Evolutionary conservation across 2,113 vertebrate genomes (phyloP).

Genomic region (Microcebus tavaratra): DNA sequence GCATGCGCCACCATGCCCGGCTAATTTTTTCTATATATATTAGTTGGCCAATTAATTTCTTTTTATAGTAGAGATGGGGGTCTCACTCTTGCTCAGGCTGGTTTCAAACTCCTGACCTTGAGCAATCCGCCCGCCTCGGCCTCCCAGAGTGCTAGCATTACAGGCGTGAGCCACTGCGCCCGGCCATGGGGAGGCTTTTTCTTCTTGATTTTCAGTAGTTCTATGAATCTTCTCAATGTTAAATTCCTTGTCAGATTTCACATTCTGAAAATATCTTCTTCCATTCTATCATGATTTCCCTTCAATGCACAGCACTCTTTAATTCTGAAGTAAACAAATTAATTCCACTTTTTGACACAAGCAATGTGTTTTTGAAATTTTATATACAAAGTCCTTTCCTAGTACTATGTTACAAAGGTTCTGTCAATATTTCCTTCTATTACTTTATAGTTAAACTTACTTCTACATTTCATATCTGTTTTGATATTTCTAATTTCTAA

Average conservation of each 20-base stretch:
- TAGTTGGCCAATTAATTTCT: no score
- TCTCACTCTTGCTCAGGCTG: no score
- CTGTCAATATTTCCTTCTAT: not conserved
- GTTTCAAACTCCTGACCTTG: no score
- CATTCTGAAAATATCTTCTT: slow-evolving; percentile 12
- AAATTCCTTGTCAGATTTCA: not conserved
- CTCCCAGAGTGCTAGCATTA: no score
- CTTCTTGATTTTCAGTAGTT: slow-evolving; percentile 9
- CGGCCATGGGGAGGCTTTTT: not conserved
- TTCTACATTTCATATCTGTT: not conserved
- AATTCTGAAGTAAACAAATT: slow-evolving; percentile 21
- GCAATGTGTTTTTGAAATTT: not conserved
- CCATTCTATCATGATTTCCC: not conserved
- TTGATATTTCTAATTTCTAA: not conserved
- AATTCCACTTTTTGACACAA: not conserved
- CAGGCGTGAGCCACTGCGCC: no score
- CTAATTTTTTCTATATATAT: no score
- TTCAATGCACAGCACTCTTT: not conserved
- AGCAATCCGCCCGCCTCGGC: no score
- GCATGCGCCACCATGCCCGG: no score
- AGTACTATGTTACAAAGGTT: not conserved
- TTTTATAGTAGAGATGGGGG: no score
- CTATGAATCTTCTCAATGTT: not conserved
- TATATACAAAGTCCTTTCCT: not conserved
- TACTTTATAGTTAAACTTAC: not conserved